A percentile compares a stretch with the other conserved stretches of the same genome.
Evolutionary conservation across 1,140 invertebrate species (phyloP).

Genomic region (Zaprionus davidi): DNA sequence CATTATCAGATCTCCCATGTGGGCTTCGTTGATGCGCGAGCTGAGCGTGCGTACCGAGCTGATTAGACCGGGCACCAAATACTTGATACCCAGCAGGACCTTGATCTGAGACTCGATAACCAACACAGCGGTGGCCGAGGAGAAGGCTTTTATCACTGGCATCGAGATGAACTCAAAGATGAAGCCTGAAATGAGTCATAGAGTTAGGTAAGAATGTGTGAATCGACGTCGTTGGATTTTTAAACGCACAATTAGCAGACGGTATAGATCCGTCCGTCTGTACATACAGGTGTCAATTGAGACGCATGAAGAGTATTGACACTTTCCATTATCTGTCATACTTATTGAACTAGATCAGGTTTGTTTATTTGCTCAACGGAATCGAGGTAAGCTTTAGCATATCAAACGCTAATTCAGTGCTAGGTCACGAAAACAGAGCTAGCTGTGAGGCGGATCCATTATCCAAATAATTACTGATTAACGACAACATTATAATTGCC

Average conservation of each 20-base stretch:
- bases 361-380: conserved; percentile 21
- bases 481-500: conserved; percentile 26
- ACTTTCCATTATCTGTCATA: not conserved
- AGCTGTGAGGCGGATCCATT: conserved; percentile 10
- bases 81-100: conserved; percentile 91
- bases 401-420: not conserved
- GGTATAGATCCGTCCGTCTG: not conserved
- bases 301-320: not conserved
- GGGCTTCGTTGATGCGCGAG: conserved; percentile 87
- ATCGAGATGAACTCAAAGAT: conserved; percentile 97
- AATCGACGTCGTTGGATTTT: not conserved
- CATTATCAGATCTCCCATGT: conserved; percentile 88
- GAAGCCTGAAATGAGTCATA: conserved; percentile 87
- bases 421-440: conserved; percentile 5
- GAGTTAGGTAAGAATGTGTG: not conserved
- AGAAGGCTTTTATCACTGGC: conserved; percentile 97
- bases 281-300: conserved; percentile 20
- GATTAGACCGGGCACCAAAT: conserved; percentile 90
- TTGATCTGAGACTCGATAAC: conserved; percentile 96
- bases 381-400: not conserved
- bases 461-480: conserved; percentile 34
- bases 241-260: not conserved
- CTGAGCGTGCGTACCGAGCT: conserved; percentile 89
- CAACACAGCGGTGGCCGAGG: conserved; percentile 96
- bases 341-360: conserved; percentile 36